These are phyloP conservation scores for Pantala flavescens DNA, from an alignment of 1,140 invertebrate species.

Conservation along the genomic window DNA sequence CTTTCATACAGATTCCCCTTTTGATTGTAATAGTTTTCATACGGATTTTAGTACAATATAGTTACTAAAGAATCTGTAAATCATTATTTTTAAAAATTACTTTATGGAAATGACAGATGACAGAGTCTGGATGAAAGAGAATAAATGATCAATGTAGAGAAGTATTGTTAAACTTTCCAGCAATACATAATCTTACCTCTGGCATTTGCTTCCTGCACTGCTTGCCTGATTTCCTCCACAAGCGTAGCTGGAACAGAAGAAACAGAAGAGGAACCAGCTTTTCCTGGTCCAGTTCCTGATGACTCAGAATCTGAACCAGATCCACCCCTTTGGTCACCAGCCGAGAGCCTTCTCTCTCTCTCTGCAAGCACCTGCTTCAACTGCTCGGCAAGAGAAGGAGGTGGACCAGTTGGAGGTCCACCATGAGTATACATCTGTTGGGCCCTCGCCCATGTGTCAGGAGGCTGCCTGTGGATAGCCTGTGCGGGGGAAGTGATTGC, in stretches of 20 bases:
- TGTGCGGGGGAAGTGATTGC: slow-evolving; percentile 13
- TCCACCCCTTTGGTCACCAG: slow-evolving; percentile 27
- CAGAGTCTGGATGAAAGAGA: no score
- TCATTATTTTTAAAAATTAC: no score
- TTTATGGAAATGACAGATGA: no score
- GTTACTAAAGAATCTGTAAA: no score
- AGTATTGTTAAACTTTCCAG: no score
- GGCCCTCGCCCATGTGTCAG: not conserved
- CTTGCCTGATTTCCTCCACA: slow-evolving; percentile 69
- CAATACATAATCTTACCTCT: slow-evolving; percentile 63
- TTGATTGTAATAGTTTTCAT: no score
- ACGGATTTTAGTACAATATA: no score
- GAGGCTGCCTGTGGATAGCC: slow-evolving; percentile 10
- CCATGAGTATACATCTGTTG: slow-evolving; percentile 11
- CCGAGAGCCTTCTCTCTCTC: slow-evolving; percentile 50
- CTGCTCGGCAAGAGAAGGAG: slow-evolving; percentile 67
- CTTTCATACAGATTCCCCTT: no score
- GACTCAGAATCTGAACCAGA: not conserved
- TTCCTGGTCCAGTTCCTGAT: not conserved
- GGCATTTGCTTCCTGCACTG: slow-evolving; percentile 65
- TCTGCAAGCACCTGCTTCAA: slow-evolving; percentile 70
- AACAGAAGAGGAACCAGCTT: not conserved
- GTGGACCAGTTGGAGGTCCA: slow-evolving; percentile 38
- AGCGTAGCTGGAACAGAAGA: slow-evolving; percentile 37
- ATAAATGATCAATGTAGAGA: no score